A percentile compares a stretch with the other conserved stretches of the same genome.
Evolutionary conservation across 2,888 invertebrate species (phyloP).

Genomic region (Metellina segmentata): DNA sequence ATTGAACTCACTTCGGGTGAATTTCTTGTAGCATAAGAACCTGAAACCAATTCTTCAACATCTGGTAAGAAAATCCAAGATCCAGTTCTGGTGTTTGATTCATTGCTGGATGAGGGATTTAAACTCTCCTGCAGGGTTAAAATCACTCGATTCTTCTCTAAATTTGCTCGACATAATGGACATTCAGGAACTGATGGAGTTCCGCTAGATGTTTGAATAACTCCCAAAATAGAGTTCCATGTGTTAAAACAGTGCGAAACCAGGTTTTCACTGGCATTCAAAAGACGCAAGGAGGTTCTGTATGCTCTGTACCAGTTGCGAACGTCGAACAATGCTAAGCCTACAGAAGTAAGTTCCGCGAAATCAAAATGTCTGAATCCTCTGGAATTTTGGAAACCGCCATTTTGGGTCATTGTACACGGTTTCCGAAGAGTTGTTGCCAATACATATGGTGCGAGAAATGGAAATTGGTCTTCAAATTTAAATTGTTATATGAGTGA

Average conservation of each 20-base stretch:
- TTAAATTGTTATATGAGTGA: background rate
- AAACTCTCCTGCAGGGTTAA: too few species aligned
- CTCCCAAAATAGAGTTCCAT: background rate
- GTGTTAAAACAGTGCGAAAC: background rate
- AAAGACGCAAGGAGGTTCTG: background rate
- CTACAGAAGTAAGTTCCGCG: background rate
- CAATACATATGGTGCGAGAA: background rate
- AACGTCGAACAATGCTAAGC: background rate
- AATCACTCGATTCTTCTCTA: background rate
- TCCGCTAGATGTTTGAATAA: background rate
- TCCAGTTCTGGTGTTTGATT: background rate
- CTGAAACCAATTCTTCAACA: background rate
- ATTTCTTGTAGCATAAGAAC: too few species aligned
- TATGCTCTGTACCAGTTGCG: constrained; percentile 10
- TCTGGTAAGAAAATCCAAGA: constrained; percentile 1
- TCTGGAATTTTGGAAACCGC: too few species aligned
- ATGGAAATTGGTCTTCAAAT: background rate
- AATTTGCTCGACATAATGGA: background rate
- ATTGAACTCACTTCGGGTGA: too few species aligned
- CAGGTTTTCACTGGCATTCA: background rate
- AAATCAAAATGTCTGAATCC: background rate
- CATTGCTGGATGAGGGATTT: background rate
- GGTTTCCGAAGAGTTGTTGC: background rate
- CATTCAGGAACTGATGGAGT: background rate
- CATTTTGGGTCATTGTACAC: background rate